Evolutionary conservation across 1,140 invertebrate genomes (phyloP), one percentile per base, ranked within the genome.

Genomic region (Argopecten irradians): DNA sequence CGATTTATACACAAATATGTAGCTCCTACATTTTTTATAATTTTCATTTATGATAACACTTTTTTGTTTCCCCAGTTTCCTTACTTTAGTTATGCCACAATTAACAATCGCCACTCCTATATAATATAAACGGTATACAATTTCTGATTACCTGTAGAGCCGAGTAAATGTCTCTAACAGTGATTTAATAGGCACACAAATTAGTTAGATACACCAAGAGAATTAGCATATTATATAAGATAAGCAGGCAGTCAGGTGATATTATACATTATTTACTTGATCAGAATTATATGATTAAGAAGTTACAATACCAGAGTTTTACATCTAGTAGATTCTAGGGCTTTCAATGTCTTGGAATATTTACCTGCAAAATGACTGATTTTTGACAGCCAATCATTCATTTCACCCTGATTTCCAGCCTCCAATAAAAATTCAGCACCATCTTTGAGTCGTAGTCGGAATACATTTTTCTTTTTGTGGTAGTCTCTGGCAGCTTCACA

Each of bases 381-480:
- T 96, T 99, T 99, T 92, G 97, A 97, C 1, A 99, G 97, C 99
- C 99, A 99, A 86, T 99, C 98, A 91, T 97, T 96, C 97, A 99
- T 97, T 89, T 97, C 97, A 0, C 97, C 96, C 71, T 97, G 96
- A 86, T 96, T 97, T 0, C 97, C 95, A 84, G 98, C 97, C 84
- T 98, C 96, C 94, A 99, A 98, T 36, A 99, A 96, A 95, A 98
- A 99, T 95, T 99, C 98, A 0, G 98, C 98, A 8, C 98, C 98
- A 95, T 99, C 99, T 2, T 97, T 97, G 89, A 98, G 97, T 89
- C 97, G 96, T n/a, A 99, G 94, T 22, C 94, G 88, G 16, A 99
- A 98, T 16, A 99, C 98, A 94, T 99, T 97, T 94, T 99, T 99
- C 94, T 98, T 97, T 95, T 99, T 99, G 0, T 98, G 98, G 94